Conservation (phyloP, 2,888 invertebrate genomes). For the Folsomia manolachei region DNA sequence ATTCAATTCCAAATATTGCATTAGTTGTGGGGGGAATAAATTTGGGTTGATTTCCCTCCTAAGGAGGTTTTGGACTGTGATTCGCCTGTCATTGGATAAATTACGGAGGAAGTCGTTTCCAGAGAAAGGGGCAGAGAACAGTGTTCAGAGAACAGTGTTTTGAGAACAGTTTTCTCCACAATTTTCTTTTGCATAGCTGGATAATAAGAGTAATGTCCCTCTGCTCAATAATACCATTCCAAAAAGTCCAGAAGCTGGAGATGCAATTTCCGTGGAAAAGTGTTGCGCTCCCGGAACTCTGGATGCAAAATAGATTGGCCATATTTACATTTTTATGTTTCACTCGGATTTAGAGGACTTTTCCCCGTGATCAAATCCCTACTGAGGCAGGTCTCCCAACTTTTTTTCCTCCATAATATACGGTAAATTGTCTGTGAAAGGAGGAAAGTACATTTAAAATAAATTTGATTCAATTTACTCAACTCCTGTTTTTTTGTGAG, state of each 20-base stretch:
- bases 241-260: slow-evolving; percentile 19
- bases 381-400: neutral
- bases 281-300: slow-evolving; percentile 42
- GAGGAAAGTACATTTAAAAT: slow-evolving; percentile 49
- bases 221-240: neutral
- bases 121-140: slow-evolving; percentile 30
- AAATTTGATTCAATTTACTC: slow-evolving; percentile 51
- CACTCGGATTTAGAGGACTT: slow-evolving; percentile 25
- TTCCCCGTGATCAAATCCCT: slow-evolving; percentile 15
- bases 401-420: slow-evolving; percentile 14
- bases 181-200: too few relatives aligned
- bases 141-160: slow-evolving; percentile 7
- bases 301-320: slow-evolving; percentile 49
- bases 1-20: slow-evolving; percentile 5
- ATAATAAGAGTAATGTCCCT: slow-evolving; percentile 16
- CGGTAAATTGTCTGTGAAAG: slow-evolving; percentile 38
- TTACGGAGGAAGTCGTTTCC: slow-evolving; percentile 45
- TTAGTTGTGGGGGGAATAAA: slow-evolving; percentile 8
- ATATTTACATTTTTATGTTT: slow-evolving; percentile 50
- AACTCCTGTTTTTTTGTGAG: slow-evolving; percentile 21
- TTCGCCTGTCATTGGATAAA: slow-evolving; percentile 37
- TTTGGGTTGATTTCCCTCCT: slow-evolving; percentile 5
- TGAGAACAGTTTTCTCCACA: too few relatives aligned
- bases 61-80: neutral
- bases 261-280: slow-evolving; percentile 45